A percentile compares a stretch with the other conserved stretches of the same genome.
These are phyloP conservation scores for Sacculina carcini DNA, from an alignment of 2,888 invertebrate genomes.

Conservation along the genomic window DNA sequence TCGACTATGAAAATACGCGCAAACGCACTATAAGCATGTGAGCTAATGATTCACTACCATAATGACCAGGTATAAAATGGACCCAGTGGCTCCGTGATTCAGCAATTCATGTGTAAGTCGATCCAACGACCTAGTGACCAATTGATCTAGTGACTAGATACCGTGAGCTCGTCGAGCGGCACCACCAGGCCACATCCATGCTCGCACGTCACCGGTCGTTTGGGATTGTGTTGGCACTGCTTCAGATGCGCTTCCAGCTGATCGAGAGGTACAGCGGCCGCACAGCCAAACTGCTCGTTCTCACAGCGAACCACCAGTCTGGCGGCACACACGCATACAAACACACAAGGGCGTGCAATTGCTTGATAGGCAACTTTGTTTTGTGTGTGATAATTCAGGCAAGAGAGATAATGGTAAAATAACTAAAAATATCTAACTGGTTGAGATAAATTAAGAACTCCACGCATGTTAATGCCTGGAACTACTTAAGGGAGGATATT, in stretches of 20 bases:
- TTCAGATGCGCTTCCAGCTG: constrained; percentile 53
- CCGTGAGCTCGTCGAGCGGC: constrained; percentile 74
- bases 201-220: constrained; percentile 73
- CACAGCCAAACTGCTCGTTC: constrained; percentile 66
- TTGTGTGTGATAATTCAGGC: no score
- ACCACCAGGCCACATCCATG: constrained; percentile 79
- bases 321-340: no score
- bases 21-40: no score
- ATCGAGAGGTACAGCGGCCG: constrained; percentile 58
- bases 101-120: background rate
- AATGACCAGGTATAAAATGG: background rate
- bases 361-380: no score
- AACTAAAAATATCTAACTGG: no score
- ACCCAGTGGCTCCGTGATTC: background rate
- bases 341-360: no score
- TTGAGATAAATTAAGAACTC: no score
- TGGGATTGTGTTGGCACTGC: constrained; percentile 83
- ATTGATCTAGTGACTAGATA: constrained; percentile 16
- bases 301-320: constrained; percentile 73
- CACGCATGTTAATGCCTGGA: no score
- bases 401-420: no score
- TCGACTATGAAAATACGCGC: no score
- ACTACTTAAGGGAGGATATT: no score
- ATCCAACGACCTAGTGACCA: background rate
- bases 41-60: background rate